A percentile compares a stretch with the other conserved stretches of the same genome.
These are phyloP conservation scores for Nephila pilipes DNA, from an alignment of 1,140 invertebrate genomes.

Conservation along the genomic window DNA sequence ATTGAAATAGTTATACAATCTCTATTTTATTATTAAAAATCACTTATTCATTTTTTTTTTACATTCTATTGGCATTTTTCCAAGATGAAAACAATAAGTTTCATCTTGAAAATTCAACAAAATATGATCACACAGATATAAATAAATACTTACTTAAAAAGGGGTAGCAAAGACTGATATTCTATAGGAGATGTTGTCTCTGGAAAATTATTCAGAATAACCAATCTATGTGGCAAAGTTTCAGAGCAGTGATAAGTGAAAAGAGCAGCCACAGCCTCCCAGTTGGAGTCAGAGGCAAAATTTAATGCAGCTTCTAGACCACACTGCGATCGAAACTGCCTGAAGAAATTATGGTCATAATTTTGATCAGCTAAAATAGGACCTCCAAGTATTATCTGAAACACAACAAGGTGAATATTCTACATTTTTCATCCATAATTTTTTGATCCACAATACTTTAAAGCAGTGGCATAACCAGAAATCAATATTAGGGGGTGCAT, in stretches of 20 bases:
- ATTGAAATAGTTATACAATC: no score
- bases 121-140: no score
- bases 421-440: no score
- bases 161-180: conserved; percentile 83
- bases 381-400: conserved; percentile 82
- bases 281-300: conserved; percentile 85
- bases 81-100: no score
- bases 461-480: no score
- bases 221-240: conserved; percentile 85
- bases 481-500: no score
- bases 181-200: conserved; percentile 87
- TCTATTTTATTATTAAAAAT: no score
- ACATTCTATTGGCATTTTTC: no score
- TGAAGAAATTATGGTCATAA: conserved; percentile 84
- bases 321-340: conserved; percentile 83
- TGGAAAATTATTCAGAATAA: conserved; percentile 88
- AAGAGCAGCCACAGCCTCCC: conserved; percentile 85
- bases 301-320: conserved; percentile 84
- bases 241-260: conserved; percentile 87
- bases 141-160: conserved; percentile 63
- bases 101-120: no score
- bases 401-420: conserved; percentile 30
- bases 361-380: conserved; percentile 81
- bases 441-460: no score
- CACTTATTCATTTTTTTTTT: no score